These are phyloP conservation scores for Corythornis madagascariensis DNA, from an alignment of 2,113 vertebrate genomes.

Conservation along the genomic window DNA sequence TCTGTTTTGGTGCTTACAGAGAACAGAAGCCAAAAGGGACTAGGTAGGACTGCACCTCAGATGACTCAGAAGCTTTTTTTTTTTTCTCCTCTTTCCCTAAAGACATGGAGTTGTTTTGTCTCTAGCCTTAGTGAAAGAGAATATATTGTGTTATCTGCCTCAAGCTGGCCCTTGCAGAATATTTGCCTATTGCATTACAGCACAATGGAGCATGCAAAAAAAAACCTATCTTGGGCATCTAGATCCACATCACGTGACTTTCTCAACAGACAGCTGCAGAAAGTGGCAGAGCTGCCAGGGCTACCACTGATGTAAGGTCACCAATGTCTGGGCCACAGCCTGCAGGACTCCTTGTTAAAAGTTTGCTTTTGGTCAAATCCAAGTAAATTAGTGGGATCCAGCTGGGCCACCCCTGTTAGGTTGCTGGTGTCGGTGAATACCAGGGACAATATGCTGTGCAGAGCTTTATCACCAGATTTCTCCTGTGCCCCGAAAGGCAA, in stretches of 20 bases:
- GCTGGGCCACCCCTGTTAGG: neutral
- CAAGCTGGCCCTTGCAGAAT: neutral
- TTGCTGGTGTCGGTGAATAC: neutral
- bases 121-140: neutral
- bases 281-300: neutral
- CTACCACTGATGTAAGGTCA: neutral
- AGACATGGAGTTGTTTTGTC: neutral
- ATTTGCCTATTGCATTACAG: neutral
- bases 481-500: neutral
- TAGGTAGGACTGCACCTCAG: constrained; percentile 33
- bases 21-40: constrained; percentile 27
- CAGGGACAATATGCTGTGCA: neutral
- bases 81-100: neutral
- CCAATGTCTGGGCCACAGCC: neutral
- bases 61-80: neutral
- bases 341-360: neutral
- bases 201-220: neutral
- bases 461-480: neutral
- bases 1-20: constrained; percentile 28
- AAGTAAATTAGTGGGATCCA: neutral
- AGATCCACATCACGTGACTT: fast-evolving
- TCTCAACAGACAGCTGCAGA: neutral
- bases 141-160: neutral
- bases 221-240: neutral
- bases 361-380: neutral